Evolutionary conservation across 1,140 invertebrate genomes (phyloP), one percentile per base, ranked within the genome.

Genomic region (Drosophila micromelanica): DNA sequence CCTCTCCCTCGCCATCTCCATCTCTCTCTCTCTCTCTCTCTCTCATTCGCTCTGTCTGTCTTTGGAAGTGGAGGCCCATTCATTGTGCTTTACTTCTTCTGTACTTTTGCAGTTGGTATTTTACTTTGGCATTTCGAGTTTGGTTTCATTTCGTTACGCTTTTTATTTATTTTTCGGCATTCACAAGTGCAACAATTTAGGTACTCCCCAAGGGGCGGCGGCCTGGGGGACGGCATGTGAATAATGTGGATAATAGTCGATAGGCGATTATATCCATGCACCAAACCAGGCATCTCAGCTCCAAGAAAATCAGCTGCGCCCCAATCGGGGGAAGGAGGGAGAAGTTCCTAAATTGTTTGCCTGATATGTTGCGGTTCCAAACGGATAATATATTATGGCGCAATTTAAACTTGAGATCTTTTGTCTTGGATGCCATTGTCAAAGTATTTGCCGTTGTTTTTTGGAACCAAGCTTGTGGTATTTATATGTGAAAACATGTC

Each of bases 161-260:
- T 70, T 63, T 78, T 70, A 70, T 74, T 62, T 61, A 62, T 70
- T 40, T 63, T 77, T 74, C 49, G 46, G 61, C 61, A 30, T 48
- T 68, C 70, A 48, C 76, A 85, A 80, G 81, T 86, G 80, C 80
- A 85, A 86, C 82, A 86, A 74, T 85, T 85, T 81, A 72, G 69
- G 52, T 40, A 48, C 32, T 60, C 38, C 52, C 55, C 35, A 17
- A 8, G 11, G n/a, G n/a, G 38, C 9, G n/a, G n/a, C n/a, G n/a
- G n/a, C n/a, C n/a, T n/a, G n/a, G 12, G 9, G 40, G 20, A 23
- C 23, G 15, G 40, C 60, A 49, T 65, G 69, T 72, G 69, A 72
- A 72, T 72, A 70, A 69, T 70, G 67, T 63, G 67, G 42, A 54
- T 70, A 65, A 72, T 67, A 72, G 54, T 72, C 69, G 62, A 59